These are phyloP conservation scores for Eumacrocentrus americanus DNA, from an alignment of 2,888 invertebrate genomes.

Conservation along the genomic window DNA sequence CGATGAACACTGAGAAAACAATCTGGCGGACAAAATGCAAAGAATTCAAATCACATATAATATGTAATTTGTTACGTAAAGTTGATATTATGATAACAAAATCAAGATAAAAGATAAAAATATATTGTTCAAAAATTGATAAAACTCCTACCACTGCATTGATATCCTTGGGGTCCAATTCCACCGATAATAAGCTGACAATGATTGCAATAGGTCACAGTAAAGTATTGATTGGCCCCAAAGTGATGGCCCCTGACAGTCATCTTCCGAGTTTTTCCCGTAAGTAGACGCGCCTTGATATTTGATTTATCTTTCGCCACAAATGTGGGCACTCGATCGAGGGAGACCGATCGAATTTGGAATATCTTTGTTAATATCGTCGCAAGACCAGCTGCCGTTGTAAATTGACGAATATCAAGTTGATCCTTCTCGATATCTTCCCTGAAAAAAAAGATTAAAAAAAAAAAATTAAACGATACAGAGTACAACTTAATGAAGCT, in stretches of 20 bases:
- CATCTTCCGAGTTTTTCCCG: constrained; percentile 74
- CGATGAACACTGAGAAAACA: constrained; percentile 90
- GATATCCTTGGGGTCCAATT: constrained; percentile 95
- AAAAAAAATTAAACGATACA: not conserved
- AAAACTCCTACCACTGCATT: constrained; percentile 79
- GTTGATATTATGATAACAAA: too few species aligned
- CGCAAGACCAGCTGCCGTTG: constrained; percentile 78
- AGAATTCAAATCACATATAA: too few species aligned
- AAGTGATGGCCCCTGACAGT: constrained; percentile 89
- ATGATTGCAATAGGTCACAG: constrained; percentile 90
- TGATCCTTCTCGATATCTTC: constrained; percentile 71
- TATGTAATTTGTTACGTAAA: not conserved
- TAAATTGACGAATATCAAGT: constrained; percentile 69
- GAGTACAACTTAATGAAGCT: not conserved
- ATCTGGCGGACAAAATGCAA: constrained; percentile 65
- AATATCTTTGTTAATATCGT: constrained; percentile 82
- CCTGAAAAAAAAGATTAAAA: constrained; percentile 59
- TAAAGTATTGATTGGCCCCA: constrained; percentile 84
- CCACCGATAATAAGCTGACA: constrained; percentile 94
- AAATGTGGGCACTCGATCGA: constrained; percentile 83
- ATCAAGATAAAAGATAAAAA: not conserved
- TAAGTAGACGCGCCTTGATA: constrained; percentile 68
- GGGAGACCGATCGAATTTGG: constrained; percentile 68
- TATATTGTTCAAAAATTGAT: constrained; percentile 2
- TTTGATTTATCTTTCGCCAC: constrained; percentile 84